Base-by-base conservation (phyloP, 2,113 vertebrate species). In the Erpornis zantholeuca region DNA sequence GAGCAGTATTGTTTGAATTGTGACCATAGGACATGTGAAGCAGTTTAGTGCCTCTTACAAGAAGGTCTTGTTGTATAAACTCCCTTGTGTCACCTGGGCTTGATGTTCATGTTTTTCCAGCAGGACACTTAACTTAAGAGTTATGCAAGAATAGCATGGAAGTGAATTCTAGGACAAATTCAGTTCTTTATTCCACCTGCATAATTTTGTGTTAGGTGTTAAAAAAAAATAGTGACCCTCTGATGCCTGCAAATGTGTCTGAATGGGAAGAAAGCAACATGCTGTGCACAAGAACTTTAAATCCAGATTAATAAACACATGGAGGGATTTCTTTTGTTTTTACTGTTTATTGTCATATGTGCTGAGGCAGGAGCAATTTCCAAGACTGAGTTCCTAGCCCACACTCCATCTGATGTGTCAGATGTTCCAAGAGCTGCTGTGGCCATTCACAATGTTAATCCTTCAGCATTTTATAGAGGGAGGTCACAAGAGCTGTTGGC, bases 401-500 rank as follows among this genome's bases (percentile, higher is more conserved):
- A 10, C 54, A 44, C 42, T 87, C 44, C 36, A 42, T 94, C 85
- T 83, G 44, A 86, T 80, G 81, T 75, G 86, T 86, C n/a, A 72
- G 33, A 88, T 75, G 38, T 82, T 56, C 89, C 91, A 82, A 47
- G 72, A 95, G 65, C 83, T 42, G 36, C 84, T 82, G 82, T 85
- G 66, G 63, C 80, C 72, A 88, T 95, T 90, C 71, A 81, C 38
- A 91, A 59, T 96, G 49, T 86, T 91, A 94, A 87, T 94, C 54
- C 64, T 78, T 73, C 70, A 89, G 68, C 56, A 24, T 93, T 96
- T 97, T 95, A 85, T 91, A 78, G 95, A 94, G 38, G 35, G 29
- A 84, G 40, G 87, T 94, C 72, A 77, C 89, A 92, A 82, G 87
- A 96, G 68, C 84, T 95, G 49, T 94, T 96, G 86, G 83, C 94